Evolutionary conservation across 2,888 invertebrate species (phyloP).

Genomic region (Rotaria socialis): DNA sequence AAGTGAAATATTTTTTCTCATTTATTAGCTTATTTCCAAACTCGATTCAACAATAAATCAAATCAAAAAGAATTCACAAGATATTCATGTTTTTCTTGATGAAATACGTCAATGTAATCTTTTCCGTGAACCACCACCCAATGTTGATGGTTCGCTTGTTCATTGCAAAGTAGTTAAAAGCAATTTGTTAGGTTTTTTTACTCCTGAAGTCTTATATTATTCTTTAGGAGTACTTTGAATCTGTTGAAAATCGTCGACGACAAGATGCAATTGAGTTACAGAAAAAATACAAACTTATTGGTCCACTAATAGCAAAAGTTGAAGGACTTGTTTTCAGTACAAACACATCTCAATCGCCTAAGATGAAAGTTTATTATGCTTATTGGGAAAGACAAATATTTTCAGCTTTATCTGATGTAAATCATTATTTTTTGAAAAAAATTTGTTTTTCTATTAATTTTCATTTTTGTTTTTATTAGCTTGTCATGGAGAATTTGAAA

Average conservation of each 20-base stretch:
- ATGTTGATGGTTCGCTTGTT: conserved; percentile 53
- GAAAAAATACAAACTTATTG: conserved; percentile 73
- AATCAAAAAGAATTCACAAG: conserved; percentile 60
- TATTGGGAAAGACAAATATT: conserved; percentile 79
- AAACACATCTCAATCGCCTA: conserved; percentile 70
- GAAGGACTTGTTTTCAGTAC: conserved; percentile 77
- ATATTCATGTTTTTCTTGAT: conserved; percentile 55
- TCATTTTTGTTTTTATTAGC: conserved; percentile 50
- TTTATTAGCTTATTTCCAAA: conserved; percentile 58
- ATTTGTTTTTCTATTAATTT: no score
- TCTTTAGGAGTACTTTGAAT: conserved; percentile 69
- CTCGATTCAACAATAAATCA: conserved; percentile 61
- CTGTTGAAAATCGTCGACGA: conserved; percentile 69
- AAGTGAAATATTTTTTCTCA: background rate
- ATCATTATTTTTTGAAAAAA: background rate
- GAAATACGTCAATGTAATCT: conserved; percentile 57
- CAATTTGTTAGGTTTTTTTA: background rate
- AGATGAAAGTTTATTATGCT: conserved; percentile 74
- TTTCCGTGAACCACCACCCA: conserved; percentile 54
- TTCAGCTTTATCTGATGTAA: conserved; percentile 66
- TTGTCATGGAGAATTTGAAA: conserved; percentile 71
- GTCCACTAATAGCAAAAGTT: conserved; percentile 76
- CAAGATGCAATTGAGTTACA: conserved; percentile 69
- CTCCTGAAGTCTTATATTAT: background rate
- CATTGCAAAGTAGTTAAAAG: conserved; percentile 54